A percentile compares a stretch with the other conserved stretches of the same genome.
phyloP scores from a whole-genome alignment of 2,888 invertebrate genomes.

The Gryllus longicercus region DNA sequence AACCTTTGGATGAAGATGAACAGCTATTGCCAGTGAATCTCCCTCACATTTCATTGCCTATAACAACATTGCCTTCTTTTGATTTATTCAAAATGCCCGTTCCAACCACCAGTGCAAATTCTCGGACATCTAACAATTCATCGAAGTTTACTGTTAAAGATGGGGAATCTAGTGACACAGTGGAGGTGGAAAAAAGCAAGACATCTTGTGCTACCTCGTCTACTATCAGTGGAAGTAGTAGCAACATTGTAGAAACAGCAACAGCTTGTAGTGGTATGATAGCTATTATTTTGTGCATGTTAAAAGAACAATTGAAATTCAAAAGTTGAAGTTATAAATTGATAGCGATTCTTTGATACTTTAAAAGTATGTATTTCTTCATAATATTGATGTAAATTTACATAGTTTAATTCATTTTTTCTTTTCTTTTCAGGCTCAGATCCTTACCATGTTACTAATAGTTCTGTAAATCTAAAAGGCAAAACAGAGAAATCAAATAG shows the following conservation, averaged over 20 bases:
- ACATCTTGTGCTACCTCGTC: not conserved
- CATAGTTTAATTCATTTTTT: no score
- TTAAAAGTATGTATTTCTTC: no score
- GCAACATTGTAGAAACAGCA: not conserved
- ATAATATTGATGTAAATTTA: no score
- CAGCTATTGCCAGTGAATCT: slow-evolving; percentile 39
- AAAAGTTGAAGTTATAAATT: no score
- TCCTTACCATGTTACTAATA: not conserved
- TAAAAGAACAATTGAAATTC: no score
- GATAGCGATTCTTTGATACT: no score
- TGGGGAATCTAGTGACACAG: not conserved
- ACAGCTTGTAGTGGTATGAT: not conserved
- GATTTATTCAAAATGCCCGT: slow-evolving; percentile 44
- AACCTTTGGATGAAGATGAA: slow-evolving; percentile 25
- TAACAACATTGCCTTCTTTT: slow-evolving; percentile 57
- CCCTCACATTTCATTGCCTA: slow-evolving; percentile 51
- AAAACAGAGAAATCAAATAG: not conserved
- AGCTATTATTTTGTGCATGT: no score
- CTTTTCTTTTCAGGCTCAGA: not conserved
- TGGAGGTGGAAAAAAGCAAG: not conserved
- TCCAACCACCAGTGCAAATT: not conserved
- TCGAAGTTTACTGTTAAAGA: not conserved
- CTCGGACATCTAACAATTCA: not conserved
- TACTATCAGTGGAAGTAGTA: not conserved
- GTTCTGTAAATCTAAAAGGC: not conserved